Evolutionary conservation across 2,888 invertebrate genomes (phyloP).

Genomic region (Adelphocoris suturalis): DNA sequence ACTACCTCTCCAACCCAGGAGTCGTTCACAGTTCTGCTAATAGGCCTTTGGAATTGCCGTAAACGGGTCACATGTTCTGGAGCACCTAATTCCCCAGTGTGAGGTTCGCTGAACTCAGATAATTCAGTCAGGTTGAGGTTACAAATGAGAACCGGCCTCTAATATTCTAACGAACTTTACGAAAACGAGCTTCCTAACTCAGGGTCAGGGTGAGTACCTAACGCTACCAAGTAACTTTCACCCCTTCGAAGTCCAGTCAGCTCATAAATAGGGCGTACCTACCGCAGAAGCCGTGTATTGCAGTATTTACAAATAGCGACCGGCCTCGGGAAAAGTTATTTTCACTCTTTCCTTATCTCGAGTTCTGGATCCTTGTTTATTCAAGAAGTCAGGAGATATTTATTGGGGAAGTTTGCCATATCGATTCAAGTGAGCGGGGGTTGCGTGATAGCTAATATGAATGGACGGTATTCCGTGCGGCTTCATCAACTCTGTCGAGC

Average conservation of each 20-base stretch:
- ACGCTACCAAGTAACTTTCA: neutral
- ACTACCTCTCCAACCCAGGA: too few relatives aligned
- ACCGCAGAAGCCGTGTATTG: neutral
- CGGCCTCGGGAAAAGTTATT: neutral
- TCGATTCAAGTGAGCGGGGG: neutral
- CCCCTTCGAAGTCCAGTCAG: neutral
- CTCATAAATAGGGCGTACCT: neutral
- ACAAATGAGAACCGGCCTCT: neutral
- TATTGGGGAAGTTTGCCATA: neutral
- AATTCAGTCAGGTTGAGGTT: neutral
- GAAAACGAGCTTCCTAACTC: neutral
- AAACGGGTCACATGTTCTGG: too few relatives aligned
- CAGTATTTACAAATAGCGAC: neutral
- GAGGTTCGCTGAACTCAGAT: neutral
- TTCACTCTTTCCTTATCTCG: neutral
- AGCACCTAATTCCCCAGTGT: too few relatives aligned
- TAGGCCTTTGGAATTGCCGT: too few relatives aligned
- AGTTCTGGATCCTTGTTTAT: neutral
- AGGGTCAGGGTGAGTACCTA: neutral
- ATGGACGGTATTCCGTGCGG: neutral
- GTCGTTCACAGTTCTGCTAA: too few relatives aligned
- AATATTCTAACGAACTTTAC: neutral
- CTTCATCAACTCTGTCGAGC: neutral
- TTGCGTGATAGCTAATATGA: slow-evolving; percentile 17
- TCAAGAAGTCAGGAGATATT: neutral